Conservation (phyloP, 2,888 invertebrate genomes). For the Graphium colonna region DNA sequence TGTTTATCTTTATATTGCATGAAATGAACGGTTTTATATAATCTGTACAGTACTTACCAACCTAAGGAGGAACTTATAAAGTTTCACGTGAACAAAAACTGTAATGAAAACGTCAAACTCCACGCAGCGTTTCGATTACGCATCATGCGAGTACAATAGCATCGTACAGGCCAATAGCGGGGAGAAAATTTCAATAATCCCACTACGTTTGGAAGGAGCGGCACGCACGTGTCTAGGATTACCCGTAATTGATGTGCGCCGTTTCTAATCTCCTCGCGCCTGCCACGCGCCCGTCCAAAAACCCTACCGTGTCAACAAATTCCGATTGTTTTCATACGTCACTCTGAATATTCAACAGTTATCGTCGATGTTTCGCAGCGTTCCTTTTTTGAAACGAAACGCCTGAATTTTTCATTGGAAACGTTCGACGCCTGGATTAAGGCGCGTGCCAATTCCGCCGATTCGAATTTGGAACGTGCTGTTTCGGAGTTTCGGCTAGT, state of each 20-base stretch:
- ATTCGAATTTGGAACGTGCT: background rate
- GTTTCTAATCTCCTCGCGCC: slow-evolving; percentile 75
- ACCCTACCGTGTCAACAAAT: slow-evolving; percentile 35
- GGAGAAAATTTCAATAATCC: slow-evolving; percentile 71
- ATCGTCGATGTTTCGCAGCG: slow-evolving; percentile 18
- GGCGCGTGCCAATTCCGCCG: slow-evolving; percentile 11
- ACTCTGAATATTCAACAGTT: slow-evolving; percentile 24
- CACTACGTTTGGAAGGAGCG: slow-evolving; percentile 61
- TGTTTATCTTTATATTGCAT: too few species aligned
- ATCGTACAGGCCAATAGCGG: slow-evolving; percentile 24
- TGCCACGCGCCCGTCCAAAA: slow-evolving; percentile 40
- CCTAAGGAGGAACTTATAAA: too few species aligned
- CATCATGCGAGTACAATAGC: background rate
- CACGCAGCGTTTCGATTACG: slow-evolving; percentile 26
- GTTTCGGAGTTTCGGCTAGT: background rate
- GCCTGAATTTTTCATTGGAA: slow-evolving; percentile 19
- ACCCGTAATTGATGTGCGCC: slow-evolving; percentile 72
- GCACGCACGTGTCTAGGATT: slow-evolving; percentile 72
- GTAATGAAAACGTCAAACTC: background rate
- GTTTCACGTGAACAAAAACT: background rate
- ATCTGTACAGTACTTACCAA: too few species aligned
- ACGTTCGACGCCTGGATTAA: slow-evolving; percentile 19
- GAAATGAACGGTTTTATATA: too few species aligned
- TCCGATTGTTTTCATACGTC: slow-evolving; percentile 24
- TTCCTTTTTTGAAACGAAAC: slow-evolving; percentile 4